Base-by-base conservation (phyloP, 2,113 vertebrate genomes). In the Hiodon alosoides region DNA sequence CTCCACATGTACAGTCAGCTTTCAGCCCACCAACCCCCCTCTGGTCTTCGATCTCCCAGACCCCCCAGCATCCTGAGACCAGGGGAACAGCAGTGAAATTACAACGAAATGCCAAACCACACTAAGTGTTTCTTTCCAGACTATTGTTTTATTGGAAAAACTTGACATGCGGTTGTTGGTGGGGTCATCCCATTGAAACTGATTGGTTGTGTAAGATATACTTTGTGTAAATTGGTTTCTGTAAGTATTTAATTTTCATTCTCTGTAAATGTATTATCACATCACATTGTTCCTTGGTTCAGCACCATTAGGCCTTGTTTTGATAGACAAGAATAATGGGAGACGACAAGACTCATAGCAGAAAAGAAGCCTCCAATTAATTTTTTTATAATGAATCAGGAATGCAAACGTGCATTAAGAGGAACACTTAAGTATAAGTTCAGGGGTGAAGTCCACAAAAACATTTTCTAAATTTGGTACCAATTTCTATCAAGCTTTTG, bases 21-120 rank as follows among this genome's bases (percentile, higher is more conserved):
- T 98, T 89, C 97, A 98, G 78, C 97, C 97, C 71, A 97, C 95
- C 88, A 98, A 98, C 88, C 96, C 94, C 73, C 96, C 97, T 79
- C 96, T 98, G 87, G 95, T 98, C 81, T 98, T 98, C 70, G 97
- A 98, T 93, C 94, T 98, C 82, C 97, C 97, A 46, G 98, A 96
- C 88, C 95, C 97, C 59, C 91, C 92, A 89, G 93, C 90, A 83
- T 96, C 95, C 85, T 98, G 94, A 98, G 92, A 89, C 31, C 60
- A 84, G 86, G 73, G 88, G 87, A 88, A 90, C 89, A 88, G 91
- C 84, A 86, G 90, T 31, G 31, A 31, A 31, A 31, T 88, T 89
- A 88, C 95, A 94, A 91, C 82, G 88, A 86, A 69, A 77, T 91
- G 85, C 88, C 86, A 83, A 87, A 81, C 83, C 88, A 84, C 92